phyloP scores from a whole-genome alignment of 92 coral and sea anemone genomes.

The Palythoa caribaeorum region DNA sequence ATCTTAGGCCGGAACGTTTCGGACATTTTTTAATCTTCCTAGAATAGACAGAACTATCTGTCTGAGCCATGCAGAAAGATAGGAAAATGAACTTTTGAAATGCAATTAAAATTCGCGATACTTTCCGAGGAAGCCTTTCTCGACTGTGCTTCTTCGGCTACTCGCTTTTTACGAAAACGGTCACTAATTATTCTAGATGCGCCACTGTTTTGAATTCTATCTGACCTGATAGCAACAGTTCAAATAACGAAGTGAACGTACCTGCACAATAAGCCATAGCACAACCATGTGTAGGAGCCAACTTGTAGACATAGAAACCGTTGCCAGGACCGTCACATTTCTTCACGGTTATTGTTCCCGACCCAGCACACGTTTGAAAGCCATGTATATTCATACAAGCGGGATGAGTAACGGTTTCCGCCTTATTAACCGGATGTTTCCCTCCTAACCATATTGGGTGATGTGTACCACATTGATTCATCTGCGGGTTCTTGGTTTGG shows the following conservation, averaged over 20 bases:
- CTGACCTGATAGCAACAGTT: no score
- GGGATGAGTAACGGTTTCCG: neutral
- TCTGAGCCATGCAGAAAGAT: no score
- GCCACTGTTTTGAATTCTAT: no score
- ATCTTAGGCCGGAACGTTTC: no score
- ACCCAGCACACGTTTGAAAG: neutral
- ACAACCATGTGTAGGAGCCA: neutral
- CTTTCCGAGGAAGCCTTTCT: no score
- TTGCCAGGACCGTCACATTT: neutral
- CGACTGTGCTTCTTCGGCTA: no score
- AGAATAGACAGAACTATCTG: no score
- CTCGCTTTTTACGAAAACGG: no score
- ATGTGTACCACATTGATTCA: neutral
- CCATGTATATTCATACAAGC: constrained; percentile 8
- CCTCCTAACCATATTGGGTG: constrained; percentile 28
- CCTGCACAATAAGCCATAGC: constrained; percentile 29
- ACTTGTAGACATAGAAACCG: neutral
- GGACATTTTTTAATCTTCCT: no score
- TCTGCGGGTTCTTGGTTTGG: constrained; percentile 13
- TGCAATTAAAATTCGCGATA: no score
- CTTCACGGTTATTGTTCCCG: constrained; percentile 13
- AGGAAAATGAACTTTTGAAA: no score
- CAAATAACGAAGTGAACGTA: neutral
- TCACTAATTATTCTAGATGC: no score
- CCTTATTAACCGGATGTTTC: neutral